These are phyloP conservation scores for Amitus sp. DNA, from an alignment of 2,888 invertebrate genomes.

Conservation along the genomic window DNA sequence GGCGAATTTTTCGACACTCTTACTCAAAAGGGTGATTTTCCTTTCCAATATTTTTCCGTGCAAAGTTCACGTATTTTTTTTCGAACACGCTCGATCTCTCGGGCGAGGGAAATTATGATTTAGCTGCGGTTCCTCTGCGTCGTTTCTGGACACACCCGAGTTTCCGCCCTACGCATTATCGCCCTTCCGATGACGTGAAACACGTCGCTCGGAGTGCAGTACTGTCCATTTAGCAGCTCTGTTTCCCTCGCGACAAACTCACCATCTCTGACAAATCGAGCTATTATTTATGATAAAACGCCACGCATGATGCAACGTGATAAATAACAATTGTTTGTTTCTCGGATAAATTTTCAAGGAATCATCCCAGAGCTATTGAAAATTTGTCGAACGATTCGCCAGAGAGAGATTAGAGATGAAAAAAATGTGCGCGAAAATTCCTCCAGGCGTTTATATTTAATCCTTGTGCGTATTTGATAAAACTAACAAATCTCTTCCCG, in stretches of 20 bases:
- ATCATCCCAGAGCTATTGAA: no score
- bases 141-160: constrained; percentile 29
- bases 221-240: constrained; percentile 39
- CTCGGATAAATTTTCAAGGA: no score
- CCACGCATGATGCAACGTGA: no score
- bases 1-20: no score
- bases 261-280: constrained; percentile 31
- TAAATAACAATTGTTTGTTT: no score
- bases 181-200: constrained; percentile 40
- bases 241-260: constrained; percentile 34
- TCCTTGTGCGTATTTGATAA: constrained; percentile 23
- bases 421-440: neutral
- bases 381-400: no score
- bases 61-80: no score
- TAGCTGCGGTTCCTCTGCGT: constrained; percentile 11
- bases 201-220: constrained; percentile 22
- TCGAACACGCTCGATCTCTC: no score
- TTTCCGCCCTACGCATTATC: constrained; percentile 32
- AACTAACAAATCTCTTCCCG: constrained; percentile 34
- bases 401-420: no score
- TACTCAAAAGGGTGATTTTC: no score
- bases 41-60: no score
- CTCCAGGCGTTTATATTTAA: neutral
- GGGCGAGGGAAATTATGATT: neutral
- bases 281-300: constrained; percentile 12